Conservation (phyloP, 2,113 vertebrate species). For the Hypomesus transpacificus region DNA sequence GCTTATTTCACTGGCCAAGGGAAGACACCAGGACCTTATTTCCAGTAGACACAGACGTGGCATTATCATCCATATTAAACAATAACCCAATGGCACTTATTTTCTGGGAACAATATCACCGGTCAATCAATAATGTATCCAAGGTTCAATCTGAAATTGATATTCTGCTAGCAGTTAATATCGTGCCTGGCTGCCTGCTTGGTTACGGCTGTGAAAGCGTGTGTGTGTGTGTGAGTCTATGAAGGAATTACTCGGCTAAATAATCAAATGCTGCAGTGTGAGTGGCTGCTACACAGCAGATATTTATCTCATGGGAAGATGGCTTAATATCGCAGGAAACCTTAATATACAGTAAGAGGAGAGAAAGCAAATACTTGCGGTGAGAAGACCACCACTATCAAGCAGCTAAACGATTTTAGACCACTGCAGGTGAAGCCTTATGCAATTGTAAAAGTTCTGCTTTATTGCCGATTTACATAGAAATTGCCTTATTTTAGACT, state of each 20-base stretch:
- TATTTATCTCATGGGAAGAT: constrained; percentile 90
- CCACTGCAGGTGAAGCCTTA: constrained; percentile 91
- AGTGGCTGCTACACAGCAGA: constrained; percentile 80
- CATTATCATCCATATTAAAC: constrained; percentile 97
- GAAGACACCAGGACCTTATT: constrained; percentile 85
- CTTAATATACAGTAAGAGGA: constrained; percentile 82
- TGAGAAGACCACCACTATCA: constrained; percentile 94
- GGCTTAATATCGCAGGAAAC: constrained; percentile 89
- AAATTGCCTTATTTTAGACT: constrained; percentile 99
- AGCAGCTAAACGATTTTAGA: constrained; percentile 94
- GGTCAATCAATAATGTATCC: constrained; percentile 97
- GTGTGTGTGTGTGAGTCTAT: constrained; percentile 77
- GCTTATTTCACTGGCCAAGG: constrained; percentile 87
- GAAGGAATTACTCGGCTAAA: constrained; percentile 91
- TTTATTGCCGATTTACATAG: constrained; percentile 99
- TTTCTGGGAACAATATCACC: constrained; percentile 91
- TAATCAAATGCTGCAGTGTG: constrained; percentile 90
- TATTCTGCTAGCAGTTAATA: constrained; percentile 92
- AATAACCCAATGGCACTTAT: constrained; percentile 94
- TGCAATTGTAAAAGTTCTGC: constrained; percentile 95
- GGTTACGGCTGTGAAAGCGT: constrained; percentile 52
- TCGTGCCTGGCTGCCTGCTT: constrained; percentile 79
- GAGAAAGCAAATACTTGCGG: constrained; percentile 92
- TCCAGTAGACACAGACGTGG: constrained; percentile 79
- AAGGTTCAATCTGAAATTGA: constrained; percentile 91